Conservation (phyloP, 35 echinoderm and acorn worm species). For the Heliocidaris tuberculata region DNA sequence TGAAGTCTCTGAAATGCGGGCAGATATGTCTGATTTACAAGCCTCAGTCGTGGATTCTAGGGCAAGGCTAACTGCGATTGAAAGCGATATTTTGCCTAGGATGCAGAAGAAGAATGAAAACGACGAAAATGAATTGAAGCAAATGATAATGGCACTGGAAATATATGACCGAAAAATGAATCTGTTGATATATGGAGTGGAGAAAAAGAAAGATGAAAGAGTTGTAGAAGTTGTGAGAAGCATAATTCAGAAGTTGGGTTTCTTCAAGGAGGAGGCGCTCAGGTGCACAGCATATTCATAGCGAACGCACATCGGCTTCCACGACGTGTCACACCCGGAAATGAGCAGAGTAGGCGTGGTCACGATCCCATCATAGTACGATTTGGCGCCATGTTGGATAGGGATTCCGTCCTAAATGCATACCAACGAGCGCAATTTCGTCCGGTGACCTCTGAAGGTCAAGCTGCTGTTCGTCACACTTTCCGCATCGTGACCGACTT, state of each 20-base stretch:
- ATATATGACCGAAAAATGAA: neutral
- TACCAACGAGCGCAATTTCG: neutral
- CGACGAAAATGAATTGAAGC: neutral
- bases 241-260: neutral
- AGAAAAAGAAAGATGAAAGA: constrained; percentile 15
- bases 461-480: neutral
- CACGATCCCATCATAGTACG: neutral
- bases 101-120: neutral
- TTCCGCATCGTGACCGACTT: neutral
- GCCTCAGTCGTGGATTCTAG: neutral
- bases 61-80: neutral
- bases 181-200: neutral
- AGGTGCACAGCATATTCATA: neutral
- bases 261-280: neutral
- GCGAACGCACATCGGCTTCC: neutral
- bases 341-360: neutral
- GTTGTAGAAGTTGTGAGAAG: neutral
- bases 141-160: neutral
- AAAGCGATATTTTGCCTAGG: neutral
- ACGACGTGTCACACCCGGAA: neutral
- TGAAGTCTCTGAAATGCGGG: no score
- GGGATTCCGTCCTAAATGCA: neutral
- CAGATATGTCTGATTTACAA: neutral
- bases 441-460: neutral
- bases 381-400: neutral